Base-by-base conservation (phyloP, 2,888 invertebrate genomes). In the Carabus problematicus region DNA sequence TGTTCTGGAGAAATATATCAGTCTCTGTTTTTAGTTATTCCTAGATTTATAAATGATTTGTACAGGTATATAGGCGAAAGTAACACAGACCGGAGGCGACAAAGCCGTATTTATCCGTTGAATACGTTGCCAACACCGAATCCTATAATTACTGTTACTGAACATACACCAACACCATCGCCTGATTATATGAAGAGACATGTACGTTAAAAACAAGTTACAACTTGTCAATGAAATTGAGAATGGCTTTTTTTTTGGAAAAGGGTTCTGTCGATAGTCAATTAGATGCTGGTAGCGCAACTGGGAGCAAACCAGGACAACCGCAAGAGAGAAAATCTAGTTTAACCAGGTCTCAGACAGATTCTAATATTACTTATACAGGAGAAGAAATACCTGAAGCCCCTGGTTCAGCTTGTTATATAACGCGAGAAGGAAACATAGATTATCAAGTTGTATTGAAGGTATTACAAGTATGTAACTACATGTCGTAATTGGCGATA, bases 141-240 rank as follows among this genome's bases (percentile, higher is more conserved):
- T 82, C 98, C 98, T 0, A 97, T 97, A 64, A 98, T 98, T 70
- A 97, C 97, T 0, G 96, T 98, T 8, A 98, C 98, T 0, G 96
- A 97, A 78, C 97, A 97, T 78, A 96, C 96, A 0, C 97, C 97
- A 0, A 90, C 93, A 3, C 94, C 95, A 0, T 95, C 95, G 0
- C 95, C 95, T 0, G 95, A 95, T 79, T 94, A 91, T 77, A 85
- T 93, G 73, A 89, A 90, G 77, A 85, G 92, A 84, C 94, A 90
- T 83, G 91, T 91, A 83, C 80, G 76, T 72, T 56, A 9, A n/a
- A 56, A 56, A 12, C 54, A 58, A 18, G 14, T 7, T 68, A 14
- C 40, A 64, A 19, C 16, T 47, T 66, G 12, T 54, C 8, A 54
- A 14, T 18, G 16, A 54, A 8, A 54, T 18, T n/a, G 12, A 18